phyloP scores from a whole-genome alignment of 1,140 invertebrate genomes.

The Tetragonula clypearis region DNA sequence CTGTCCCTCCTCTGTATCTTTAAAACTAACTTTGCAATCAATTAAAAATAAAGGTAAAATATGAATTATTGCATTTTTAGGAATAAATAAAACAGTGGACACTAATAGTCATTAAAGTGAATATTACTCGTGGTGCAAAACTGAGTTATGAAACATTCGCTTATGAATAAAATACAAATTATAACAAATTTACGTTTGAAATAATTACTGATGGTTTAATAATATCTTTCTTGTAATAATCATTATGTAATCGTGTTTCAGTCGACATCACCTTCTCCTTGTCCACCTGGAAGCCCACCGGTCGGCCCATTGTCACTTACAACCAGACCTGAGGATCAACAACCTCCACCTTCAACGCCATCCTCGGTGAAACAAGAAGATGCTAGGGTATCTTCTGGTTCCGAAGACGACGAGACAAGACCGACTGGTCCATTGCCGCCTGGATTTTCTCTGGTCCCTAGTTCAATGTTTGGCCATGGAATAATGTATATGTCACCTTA shows the following conservation, averaged over 20 bases:
- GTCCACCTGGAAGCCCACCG: constrained; percentile 84
- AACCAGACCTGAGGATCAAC: constrained; percentile 80
- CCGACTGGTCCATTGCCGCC: constrained; percentile 82
- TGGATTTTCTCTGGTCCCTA: constrained; percentile 90
- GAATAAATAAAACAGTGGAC: neutral
- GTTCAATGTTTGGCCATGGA: constrained; percentile 92
- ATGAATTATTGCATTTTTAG: neutral
- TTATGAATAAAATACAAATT: neutral
- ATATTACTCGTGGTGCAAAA: neutral
- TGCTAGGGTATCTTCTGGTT: constrained; percentile 79
- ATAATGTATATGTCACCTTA: constrained; percentile 97
- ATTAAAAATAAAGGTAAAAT: no score
- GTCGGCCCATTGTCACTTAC: constrained; percentile 86
- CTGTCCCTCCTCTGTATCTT: no score
- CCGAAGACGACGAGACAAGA: constrained; percentile 79
- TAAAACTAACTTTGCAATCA: no score
- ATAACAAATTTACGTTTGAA: neutral
- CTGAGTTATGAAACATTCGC: neutral
- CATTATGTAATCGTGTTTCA: constrained; percentile 42
- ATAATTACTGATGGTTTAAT: neutral
- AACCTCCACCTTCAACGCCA: constrained; percentile 69
- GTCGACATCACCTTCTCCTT: constrained; percentile 78
- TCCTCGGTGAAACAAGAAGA: constrained; percentile 79
- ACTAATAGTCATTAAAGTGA: neutral
- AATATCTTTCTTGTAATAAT: neutral